phyloP scores from a whole-genome alignment of 53 echinoderm and acorn worm genomes.

The Antedon mediterranea region DNA sequence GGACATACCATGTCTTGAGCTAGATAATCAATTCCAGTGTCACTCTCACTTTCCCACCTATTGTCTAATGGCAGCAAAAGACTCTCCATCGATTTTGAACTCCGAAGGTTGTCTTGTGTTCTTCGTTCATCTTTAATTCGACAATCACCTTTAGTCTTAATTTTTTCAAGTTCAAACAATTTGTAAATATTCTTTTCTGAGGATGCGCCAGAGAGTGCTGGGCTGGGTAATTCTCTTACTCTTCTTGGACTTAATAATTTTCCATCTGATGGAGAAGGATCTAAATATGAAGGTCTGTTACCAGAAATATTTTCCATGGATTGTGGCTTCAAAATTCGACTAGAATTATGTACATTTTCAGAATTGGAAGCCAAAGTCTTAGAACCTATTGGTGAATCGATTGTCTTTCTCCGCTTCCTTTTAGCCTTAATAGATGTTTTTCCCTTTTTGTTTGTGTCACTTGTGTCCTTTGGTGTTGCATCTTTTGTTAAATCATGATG shows the following conservation, averaged over 20 bases:
- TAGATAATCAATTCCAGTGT: neutral
- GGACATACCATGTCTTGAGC: neutral
- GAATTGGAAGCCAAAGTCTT: neutral
- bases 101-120: neutral
- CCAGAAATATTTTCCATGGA: neutral
- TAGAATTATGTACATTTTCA: neutral
- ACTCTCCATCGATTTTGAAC: neutral
- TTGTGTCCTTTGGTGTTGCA: neutral
- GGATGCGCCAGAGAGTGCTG: neutral
- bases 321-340: neutral
- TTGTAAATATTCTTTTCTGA: neutral
- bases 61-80: neutral
- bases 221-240: neutral
- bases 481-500: neutral
- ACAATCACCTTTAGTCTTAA: neutral
- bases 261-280: neutral
- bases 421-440: slow-evolving; percentile 18
- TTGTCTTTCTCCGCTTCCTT: neutral
- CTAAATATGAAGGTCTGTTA: neutral
- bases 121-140: neutral
- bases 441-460: neutral
- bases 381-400: neutral
- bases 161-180: neutral
- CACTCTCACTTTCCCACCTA: neutral
- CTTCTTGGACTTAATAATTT: neutral